phyloP scores from a whole-genome alignment of 92 coral and sea anemone species.

The Epizoanthus ramosus region DNA sequence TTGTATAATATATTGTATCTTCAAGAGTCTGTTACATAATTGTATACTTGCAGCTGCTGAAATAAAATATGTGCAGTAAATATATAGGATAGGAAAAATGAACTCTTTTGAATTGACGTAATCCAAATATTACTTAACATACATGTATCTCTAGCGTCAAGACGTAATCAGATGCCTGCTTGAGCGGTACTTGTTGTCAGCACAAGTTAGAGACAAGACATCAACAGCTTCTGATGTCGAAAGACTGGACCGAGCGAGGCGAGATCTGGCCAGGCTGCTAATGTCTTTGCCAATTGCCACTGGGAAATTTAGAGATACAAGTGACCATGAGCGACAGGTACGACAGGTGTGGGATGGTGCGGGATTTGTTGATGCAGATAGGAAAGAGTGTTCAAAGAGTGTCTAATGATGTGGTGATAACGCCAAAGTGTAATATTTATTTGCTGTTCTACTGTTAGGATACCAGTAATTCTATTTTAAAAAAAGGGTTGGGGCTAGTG shows the following conservation, averaged over 20 bases:
- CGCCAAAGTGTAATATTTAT: too few species aligned
- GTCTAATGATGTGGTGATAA: too few species aligned
- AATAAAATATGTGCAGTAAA: too few species aligned
- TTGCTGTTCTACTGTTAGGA: too few species aligned
- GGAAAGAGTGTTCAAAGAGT: too few species aligned
- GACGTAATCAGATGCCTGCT: neutral
- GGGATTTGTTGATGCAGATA: too few species aligned
- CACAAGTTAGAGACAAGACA: neutral
- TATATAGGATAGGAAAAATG: too few species aligned
- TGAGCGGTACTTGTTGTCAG: neutral
- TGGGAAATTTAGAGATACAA: neutral
- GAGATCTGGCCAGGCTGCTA: slow-evolving; percentile 11
- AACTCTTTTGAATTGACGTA: neutral
- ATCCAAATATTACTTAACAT: neutral
- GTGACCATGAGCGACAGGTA: neutral
- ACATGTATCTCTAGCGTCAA: neutral
- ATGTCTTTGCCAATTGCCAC: neutral
- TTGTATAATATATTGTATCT: too few species aligned
- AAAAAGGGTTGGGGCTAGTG: too few species aligned
- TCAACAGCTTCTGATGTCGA: neutral
- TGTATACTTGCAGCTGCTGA: too few species aligned
- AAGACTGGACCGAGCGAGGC: slow-evolving; percentile 7
- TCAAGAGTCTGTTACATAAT: too few species aligned
- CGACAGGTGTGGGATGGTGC: neutral
- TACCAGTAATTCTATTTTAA: too few species aligned